A percentile compares a stretch with the other conserved stretches of the same genome.
These are phyloP conservation scores for Ciconia boyciana DNA, from an alignment of 2,113 vertebrate species.

Conservation along the genomic window DNA sequence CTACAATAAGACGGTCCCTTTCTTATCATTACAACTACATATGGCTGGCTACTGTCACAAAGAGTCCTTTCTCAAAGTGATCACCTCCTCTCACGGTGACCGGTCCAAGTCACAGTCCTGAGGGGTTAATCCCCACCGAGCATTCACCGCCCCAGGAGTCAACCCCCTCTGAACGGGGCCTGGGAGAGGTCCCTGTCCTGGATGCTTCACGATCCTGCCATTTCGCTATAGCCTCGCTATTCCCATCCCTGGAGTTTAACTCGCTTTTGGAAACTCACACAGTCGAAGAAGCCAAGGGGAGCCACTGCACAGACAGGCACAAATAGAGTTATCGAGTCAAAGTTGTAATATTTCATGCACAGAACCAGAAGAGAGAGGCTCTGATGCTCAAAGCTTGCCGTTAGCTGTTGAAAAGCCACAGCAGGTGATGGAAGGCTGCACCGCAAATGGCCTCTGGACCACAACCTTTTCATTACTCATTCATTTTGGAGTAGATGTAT, in stretches of 20 bases:
- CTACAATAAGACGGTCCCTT: constrained; percentile 62
- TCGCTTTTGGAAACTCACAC: not conserved
- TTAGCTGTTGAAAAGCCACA: constrained; percentile 40
- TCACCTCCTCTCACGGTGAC: not conserved
- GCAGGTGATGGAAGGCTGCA: constrained; percentile 32
- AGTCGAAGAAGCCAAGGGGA: constrained; percentile 28
- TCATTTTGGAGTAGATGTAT: not conserved
- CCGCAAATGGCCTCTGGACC: not conserved
- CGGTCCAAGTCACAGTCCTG: not conserved
- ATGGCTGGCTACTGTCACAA: constrained; percentile 24
- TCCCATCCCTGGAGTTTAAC: not conserved
- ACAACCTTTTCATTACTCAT: not conserved
- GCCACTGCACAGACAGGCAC: constrained; percentile 46
- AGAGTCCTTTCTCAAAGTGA: not conserved
- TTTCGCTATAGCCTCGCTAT: not conserved
- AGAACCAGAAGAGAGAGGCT: constrained; percentile 56
- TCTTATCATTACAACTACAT: constrained; percentile 55
- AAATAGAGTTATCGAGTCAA: constrained; percentile 32
- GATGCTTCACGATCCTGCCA: not conserved
- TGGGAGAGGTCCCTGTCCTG: not conserved
- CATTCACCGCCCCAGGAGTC: not conserved
- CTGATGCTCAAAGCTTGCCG: constrained; percentile 35
- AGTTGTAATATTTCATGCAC: constrained; percentile 6
- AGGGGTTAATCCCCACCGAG: not conserved
- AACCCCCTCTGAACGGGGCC: not conserved